A percentile compares a stretch with the other conserved stretches of the same genome.
Conservation (phyloP, 2,888 invertebrate genomes). For the Drosophila fulvimacula region DNA sequence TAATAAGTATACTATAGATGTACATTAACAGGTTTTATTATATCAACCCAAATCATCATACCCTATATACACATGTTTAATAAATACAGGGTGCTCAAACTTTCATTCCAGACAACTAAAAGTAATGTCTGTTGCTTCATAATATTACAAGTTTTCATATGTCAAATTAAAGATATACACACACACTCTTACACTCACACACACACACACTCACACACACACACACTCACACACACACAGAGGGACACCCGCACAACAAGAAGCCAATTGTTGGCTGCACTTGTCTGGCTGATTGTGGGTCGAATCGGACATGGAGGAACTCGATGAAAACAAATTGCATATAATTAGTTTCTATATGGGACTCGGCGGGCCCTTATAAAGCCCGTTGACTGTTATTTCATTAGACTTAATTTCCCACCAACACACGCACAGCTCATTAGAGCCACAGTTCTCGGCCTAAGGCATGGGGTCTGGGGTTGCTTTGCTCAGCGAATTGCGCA, state of each 20-base stretch:
- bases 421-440: conserved; percentile 32
- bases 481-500: conserved; percentile 35
- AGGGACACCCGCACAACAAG: conserved; percentile 11
- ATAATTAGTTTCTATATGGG: conserved; percentile 55
- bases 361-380: conserved; percentile 48
- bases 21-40: no score
- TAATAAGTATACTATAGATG: no score
- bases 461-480: conserved; percentile 4
- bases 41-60: not conserved
- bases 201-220: conserved; percentile 11
- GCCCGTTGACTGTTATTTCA: conserved; percentile 29
- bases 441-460: conserved; percentile 11
- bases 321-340: conserved; percentile 76
- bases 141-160: conserved; percentile 49
- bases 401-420: conserved; percentile 42
- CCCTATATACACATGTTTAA: not conserved
- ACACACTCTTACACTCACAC: conserved; percentile 8
- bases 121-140: conserved; percentile 25
- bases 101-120: conserved; percentile 45
- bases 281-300: conserved; percentile 48
- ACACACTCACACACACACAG: conserved; percentile 10
- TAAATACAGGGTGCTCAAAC: conserved; percentile 17
- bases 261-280: conserved; percentile 21
- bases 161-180: conserved; percentile 42
- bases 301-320: conserved; percentile 32